Evolutionary conservation across 2,113 vertebrate genomes (phyloP).

Genomic region (Seriola quinqueradiata): DNA sequence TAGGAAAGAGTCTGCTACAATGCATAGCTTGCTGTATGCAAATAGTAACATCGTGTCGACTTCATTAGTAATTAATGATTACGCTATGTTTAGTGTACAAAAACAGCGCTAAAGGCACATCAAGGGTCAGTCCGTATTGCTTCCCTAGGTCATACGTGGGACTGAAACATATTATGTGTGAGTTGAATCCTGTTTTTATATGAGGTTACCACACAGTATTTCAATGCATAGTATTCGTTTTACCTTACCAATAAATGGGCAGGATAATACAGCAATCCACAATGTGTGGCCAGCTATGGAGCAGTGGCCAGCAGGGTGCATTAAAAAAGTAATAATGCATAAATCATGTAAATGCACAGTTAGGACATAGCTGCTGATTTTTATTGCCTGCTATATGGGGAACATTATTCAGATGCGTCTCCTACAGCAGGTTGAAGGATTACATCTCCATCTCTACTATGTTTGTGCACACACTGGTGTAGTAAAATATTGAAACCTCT

Average conservation of each 20-base stretch:
- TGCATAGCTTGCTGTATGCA: conserved; percentile 65
- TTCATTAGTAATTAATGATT: conserved; percentile 61
- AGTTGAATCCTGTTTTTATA: conserved; percentile 42
- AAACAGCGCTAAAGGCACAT: conserved; percentile 46
- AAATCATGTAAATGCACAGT: conserved; percentile 67
- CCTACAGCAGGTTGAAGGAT: conserved; percentile 41
- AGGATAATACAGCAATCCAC: conserved; percentile 34
- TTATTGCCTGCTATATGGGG: conserved; percentile 47
- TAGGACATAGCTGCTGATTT: conserved; percentile 61
- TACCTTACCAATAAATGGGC: background rate
- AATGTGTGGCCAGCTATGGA: conserved; percentile 45
- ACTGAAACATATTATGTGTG: conserved; percentile 32
- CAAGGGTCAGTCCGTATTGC: conserved; percentile 40
- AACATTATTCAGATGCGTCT: conserved; percentile 60
- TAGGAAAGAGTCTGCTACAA: conserved; percentile 12
- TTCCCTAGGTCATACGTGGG: conserved; percentile 26
- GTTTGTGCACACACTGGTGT: conserved; percentile 48
- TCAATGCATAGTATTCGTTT: conserved; percentile 34
- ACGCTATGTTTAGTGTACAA: conserved; percentile 36
- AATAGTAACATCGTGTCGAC: conserved; percentile 52
- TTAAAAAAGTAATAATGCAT: conserved; percentile 67
- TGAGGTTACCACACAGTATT: conserved; percentile 21
- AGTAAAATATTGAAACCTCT: conserved; percentile 53
- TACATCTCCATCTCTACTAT: conserved; percentile 34
- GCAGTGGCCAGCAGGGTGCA: conserved; percentile 32